Evolutionary conservation across 2,113 vertebrate genomes (phyloP).

Genomic region (Pristiophorus japonicus): DNA sequence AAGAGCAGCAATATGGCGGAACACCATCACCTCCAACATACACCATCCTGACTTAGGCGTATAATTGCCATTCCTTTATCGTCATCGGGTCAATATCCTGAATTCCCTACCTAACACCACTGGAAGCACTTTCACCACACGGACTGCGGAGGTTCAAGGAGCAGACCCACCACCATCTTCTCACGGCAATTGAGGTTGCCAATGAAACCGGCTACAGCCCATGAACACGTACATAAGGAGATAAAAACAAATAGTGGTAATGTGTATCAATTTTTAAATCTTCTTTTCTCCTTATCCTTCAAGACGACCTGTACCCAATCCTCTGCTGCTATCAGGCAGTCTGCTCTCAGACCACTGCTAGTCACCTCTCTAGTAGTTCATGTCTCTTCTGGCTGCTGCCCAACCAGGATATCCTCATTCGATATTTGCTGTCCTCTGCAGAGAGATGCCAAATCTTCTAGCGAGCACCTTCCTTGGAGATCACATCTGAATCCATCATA

Average conservation of each 20-base stretch:
- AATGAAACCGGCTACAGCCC: neutral
- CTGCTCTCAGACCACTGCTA: neutral
- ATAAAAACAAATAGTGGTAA: neutral
- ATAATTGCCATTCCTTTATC: neutral
- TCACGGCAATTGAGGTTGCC: neutral
- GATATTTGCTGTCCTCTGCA: neutral
- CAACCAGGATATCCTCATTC: neutral
- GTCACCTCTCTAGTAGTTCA: neutral
- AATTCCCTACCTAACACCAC: neutral
- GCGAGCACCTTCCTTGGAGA: neutral
- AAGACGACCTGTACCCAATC: neutral
- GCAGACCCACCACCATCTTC: neutral
- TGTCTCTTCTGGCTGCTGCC: neutral
- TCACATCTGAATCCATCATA: neutral
- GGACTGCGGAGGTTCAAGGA: neutral
- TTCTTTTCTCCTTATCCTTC: neutral
- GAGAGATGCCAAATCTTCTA: neutral
- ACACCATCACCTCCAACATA: neutral
- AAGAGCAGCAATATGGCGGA: neutral
- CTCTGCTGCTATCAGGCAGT: neutral
- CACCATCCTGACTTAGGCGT: neutral
- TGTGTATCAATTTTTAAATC: neutral
- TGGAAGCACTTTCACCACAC: neutral
- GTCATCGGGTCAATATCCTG: neutral
- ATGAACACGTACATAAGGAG: neutral